Percentiles rank a stretch among this genome's conserved stretches.
These are phyloP conservation scores for Acleris holmiana DNA, from an alignment of 2,888 invertebrate species.

Conservation along the genomic window DNA sequence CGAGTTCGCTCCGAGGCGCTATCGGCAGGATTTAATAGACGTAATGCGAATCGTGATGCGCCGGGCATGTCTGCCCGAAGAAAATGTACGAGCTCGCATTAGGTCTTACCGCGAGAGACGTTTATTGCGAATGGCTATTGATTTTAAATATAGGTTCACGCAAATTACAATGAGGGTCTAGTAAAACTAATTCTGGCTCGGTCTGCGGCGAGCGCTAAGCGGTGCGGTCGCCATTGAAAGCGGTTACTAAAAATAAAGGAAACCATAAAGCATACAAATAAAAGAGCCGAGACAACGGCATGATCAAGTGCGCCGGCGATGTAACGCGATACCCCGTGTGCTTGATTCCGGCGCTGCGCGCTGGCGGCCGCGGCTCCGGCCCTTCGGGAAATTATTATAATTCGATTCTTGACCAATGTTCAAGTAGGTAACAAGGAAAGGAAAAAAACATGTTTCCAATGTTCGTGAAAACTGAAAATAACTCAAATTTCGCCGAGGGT, in stretches of 20 bases:
- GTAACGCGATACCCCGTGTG: conserved; percentile 75
- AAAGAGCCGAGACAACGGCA: conserved; percentile 72
- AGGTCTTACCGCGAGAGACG: conserved; percentile 45
- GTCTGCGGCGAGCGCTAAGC: conserved; percentile 64
- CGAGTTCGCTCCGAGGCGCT: conserved; percentile 50
- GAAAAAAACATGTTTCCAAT: too few species aligned
- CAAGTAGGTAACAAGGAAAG: not conserved
- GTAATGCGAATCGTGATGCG: conserved; percentile 50
- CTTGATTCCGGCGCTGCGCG: conserved; percentile 57
- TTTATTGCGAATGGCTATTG: conserved; percentile 59
- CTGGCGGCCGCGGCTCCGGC: conserved; percentile 43
- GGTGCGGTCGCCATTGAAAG: conserved; percentile 69
- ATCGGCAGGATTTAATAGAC: conserved; percentile 50
- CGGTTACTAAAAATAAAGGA: conserved; percentile 65
- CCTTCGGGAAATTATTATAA: conserved; percentile 56
- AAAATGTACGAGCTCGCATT: conserved; percentile 21
- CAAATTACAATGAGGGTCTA: conserved; percentile 48
- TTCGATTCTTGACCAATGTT: conserved; percentile 48
- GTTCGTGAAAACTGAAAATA: too few species aligned
- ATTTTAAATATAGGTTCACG: conserved; percentile 59
- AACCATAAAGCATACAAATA: conserved; percentile 64
- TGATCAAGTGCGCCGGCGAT: conserved; percentile 79
- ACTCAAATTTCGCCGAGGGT: too few species aligned
- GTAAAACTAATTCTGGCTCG: conserved; percentile 52
- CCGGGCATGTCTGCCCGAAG: conserved; percentile 41